Percentiles rank a stretch among this genome's conserved stretches.
Evolutionary conservation across 2,113 vertebrate genomes (phyloP).

Genomic region (Caranx melampygus): DNA sequence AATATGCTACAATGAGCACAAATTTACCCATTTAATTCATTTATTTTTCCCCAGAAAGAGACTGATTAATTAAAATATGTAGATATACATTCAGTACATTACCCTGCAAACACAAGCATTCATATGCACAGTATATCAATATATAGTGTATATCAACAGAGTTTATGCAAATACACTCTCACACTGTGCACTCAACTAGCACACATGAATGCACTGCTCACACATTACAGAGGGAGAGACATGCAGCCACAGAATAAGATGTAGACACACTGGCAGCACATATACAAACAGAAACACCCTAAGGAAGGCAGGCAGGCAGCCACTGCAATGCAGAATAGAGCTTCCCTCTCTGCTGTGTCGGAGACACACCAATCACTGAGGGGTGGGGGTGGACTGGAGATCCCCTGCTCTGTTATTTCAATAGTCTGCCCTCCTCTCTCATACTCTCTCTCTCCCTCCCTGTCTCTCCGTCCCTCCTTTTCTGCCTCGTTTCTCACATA

Average conservation of each 20-base stretch:
- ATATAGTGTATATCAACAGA: neutral
- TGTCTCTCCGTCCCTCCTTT: neutral
- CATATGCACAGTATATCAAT: too few species aligned
- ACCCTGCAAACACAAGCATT: too few species aligned
- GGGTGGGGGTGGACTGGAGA: constrained; percentile 55
- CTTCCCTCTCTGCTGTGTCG: constrained; percentile 55
- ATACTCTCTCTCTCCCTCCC: constrained; percentile 19
- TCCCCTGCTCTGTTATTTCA: constrained; percentile 33
- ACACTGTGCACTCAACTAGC: neutral
- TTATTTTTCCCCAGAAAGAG: too few species aligned
- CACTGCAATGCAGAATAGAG: constrained; percentile 79
- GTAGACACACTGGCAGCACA: constrained; percentile 3
- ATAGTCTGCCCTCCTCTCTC: constrained; percentile 2
- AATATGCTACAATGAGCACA: too few species aligned
- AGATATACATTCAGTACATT: too few species aligned
- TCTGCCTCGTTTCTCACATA: neutral
- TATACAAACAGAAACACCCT: constrained; percentile 33
- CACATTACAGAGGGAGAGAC: neutral
- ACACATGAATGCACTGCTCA: constrained; percentile 23
- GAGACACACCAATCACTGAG: constrained; percentile 65
- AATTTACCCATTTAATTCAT: too few species aligned
- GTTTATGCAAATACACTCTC: constrained; percentile 19
- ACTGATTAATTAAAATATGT: too few species aligned
- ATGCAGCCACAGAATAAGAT: constrained; percentile 19
- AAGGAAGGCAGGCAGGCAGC: constrained; percentile 59